phyloP scores from a whole-genome alignment of 1,140 invertebrate genomes.

The Mya arenaria region DNA sequence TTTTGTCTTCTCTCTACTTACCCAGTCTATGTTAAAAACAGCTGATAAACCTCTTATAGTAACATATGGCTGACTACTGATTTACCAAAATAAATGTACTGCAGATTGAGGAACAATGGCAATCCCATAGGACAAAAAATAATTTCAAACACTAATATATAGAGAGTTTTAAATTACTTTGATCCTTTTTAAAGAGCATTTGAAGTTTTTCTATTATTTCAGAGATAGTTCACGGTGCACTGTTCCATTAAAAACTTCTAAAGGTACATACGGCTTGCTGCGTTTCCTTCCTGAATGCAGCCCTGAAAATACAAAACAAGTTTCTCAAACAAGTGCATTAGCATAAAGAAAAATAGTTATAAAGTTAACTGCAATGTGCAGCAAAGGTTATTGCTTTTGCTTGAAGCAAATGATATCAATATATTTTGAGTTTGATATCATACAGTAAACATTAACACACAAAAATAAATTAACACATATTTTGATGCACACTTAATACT shows the following conservation, averaged over 20 bases:
- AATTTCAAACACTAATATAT: neutral
- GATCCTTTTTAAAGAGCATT: neutral
- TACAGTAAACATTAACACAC: neutral
- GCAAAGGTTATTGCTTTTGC: neutral
- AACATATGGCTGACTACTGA: too few species aligned
- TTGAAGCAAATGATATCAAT: neutral
- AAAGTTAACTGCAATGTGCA: neutral
- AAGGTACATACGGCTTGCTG: conserved; percentile 44
- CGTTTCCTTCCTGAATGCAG: conserved; percentile 42
- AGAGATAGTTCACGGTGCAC: neutral
- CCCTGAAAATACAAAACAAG: conserved; percentile 29
- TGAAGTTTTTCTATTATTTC: neutral
- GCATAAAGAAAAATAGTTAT: too few species aligned
- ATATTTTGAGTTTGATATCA: neutral
- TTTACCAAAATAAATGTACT: too few species aligned
- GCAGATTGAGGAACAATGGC: too few species aligned
- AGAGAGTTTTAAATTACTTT: neutral
- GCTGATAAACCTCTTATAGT: too few species aligned
- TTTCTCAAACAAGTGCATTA: neutral
- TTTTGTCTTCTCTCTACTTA: too few species aligned
- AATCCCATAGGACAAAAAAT: neutral
- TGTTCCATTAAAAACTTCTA: neutral
- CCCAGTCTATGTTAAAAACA: too few species aligned
- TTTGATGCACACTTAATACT: neutral
- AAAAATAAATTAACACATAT: neutral